These are phyloP conservation scores for Melanotaenia parkinsoni DNA, from an alignment of 2,797 vertebrate genomes.

Conservation along the genomic window DNA sequence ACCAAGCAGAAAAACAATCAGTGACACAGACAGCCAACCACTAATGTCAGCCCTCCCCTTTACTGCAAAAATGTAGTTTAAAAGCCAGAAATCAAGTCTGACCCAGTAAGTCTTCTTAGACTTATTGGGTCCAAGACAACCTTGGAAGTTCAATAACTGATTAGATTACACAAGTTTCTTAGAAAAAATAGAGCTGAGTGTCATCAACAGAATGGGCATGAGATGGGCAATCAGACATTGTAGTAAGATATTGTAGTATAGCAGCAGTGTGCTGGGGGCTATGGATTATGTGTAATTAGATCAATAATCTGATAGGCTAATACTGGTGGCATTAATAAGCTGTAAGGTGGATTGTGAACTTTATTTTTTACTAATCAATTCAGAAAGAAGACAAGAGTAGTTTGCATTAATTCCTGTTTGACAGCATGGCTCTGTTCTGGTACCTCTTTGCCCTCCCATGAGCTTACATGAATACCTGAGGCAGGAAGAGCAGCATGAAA, in stretches of 20 bases:
- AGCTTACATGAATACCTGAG: background rate
- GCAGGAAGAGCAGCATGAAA: background rate
- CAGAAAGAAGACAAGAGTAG: background rate
- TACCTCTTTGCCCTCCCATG: no score
- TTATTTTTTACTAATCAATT: background rate
- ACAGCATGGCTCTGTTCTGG: background rate
- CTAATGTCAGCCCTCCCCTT: background rate
- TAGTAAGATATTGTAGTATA: background rate
- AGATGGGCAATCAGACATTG: background rate
- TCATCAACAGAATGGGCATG: background rate
- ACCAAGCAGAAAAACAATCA: background rate
- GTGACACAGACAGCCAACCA: background rate
- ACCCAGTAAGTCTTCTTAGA: no score
- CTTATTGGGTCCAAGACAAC: background rate
- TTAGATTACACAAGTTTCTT: no score
- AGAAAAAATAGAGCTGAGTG: background rate
- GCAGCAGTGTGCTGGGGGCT: background rate
- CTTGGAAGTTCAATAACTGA: background rate
- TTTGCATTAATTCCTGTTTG: background rate
- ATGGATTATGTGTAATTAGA: constrained; percentile 36
- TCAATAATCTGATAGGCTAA: constrained; percentile 21
- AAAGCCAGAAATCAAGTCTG: no score
- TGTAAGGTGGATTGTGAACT: background rate
- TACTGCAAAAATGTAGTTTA: background rate
- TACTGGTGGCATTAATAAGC: constrained; percentile 21